Percentiles rank a stretch among this genome's conserved stretches.
Evolutionary conservation across 2,888 invertebrate genomes (phyloP).

Genomic region (Macrophya annulata): DNA sequence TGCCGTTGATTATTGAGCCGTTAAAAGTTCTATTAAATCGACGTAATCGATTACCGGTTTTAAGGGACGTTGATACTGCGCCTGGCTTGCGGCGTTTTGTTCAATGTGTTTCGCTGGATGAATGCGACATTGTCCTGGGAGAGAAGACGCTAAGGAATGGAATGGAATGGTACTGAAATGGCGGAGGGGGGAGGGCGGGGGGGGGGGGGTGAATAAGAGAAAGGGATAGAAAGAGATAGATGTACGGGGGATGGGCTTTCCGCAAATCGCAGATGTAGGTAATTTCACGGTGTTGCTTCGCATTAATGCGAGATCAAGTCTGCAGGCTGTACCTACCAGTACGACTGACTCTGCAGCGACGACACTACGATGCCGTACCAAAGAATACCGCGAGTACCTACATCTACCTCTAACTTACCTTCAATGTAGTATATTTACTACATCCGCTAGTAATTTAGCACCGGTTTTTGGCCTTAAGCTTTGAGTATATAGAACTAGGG

Average conservation of each 20-base stretch:
- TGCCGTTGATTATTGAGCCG: slow-evolving; percentile 14
- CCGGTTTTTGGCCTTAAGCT: neutral
- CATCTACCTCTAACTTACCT: neutral
- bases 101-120: slow-evolving; percentile 45
- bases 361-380: neutral
- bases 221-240: neutral
- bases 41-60: slow-evolving; percentile 41
- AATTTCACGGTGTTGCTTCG: slow-evolving; percentile 75
- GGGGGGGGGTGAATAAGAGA: neutral
- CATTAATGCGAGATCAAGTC: slow-evolving; percentile 69
- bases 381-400: slow-evolving; percentile 12
- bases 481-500: neutral
- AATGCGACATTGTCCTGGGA: slow-evolving; percentile 41
- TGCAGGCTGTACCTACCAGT: neutral
- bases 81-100: slow-evolving; percentile 19
- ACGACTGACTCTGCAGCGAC: slow-evolving; percentile 10
- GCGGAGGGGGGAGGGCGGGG: neutral
- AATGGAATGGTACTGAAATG: neutral
- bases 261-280: slow-evolving; percentile 65
- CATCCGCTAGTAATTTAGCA: neutral
- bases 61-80: neutral
- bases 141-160: slow-evolving; percentile 43
- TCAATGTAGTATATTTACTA: slow-evolving; percentile 16
- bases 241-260: slow-evolving; percentile 33
- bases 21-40: slow-evolving; percentile 31